Evolutionary conservation across 2,113 vertebrate species (phyloP), one percentile per base, ranked within the genome.

Genomic region (Petrocephalus microphthalmus): DNA sequence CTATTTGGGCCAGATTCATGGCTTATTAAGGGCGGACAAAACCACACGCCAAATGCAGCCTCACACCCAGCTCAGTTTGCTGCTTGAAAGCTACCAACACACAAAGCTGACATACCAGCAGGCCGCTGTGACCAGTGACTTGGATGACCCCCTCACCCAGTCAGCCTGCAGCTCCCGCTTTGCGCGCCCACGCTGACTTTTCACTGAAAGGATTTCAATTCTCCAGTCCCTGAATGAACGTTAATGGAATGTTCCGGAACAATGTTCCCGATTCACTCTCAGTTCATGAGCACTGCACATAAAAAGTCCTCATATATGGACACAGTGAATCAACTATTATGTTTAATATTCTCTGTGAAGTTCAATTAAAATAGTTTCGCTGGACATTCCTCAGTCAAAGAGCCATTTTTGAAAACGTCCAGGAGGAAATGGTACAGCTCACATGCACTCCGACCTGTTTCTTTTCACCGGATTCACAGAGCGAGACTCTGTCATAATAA

Each of bases 301-400:
- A 84, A 52, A 54, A 47, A 84, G 20, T 49, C 87, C 81, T 88
- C 87, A 52, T 42, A 19, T 87, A 87, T 67, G 4, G 74, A 49
- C 54, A 87, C 81, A 89, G 56, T 87, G 85, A 84, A 84, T 89
- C 45, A 84, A 42, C 47, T n/a, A 45, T 84, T 49, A 84, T 84
- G 8, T 52, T 22, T 42, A 56, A 37, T 67, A 87, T 71, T 33
- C 57, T n/a, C 53, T 83, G 37, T 29, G n/a, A 89, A 87, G 87
- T 89, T 57, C 56, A 87, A 87, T 89, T 87, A 83, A 51, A 52
- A 51, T 57, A 22, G 22, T 56, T 85, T 29, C 84, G 54, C 52
- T 56, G 85, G 60, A 89, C 56, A 53, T 89, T 42, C 17, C 25
- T 82, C 78, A 83, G 60, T 42, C 33, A 84, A 84, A 51, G 20